phyloP scores from a whole-genome alignment of 2,113 vertebrate species.

The Nycticebus coucang region DNA sequence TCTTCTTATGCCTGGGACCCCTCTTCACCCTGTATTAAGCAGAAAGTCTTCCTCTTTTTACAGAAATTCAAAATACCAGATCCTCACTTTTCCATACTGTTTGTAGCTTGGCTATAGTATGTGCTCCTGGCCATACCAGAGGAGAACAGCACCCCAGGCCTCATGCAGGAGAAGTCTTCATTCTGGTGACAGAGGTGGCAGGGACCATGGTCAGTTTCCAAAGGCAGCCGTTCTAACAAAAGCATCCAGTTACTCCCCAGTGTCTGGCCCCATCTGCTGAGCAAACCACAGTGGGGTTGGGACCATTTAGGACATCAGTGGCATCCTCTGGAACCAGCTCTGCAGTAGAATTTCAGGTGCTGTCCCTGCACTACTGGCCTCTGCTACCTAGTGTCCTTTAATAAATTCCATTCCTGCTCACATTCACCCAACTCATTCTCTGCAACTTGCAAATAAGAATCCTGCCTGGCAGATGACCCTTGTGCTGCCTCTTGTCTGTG shows the following conservation, averaged over 20 bases:
- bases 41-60: not conserved
- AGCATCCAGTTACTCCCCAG: not conserved
- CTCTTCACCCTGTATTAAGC: not conserved
- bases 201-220: not conserved
- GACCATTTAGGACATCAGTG: too few species aligned
- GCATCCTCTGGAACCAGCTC: not conserved
- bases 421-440: not conserved
- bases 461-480: too few species aligned
- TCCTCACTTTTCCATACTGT: not conserved
- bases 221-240: not conserved
- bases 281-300: not conserved
- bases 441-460: not conserved
- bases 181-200: fast-evolving
- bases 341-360: not conserved
- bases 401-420: not conserved
- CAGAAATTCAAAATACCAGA: not conserved
- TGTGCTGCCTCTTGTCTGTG: not conserved
- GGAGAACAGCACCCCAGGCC: not conserved
- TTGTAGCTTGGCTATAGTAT: not conserved
- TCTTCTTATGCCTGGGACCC: not conserved
- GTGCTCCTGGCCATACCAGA: fast-evolving
- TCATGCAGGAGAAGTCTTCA: not conserved
- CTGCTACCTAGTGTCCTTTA: not conserved
- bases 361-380: not conserved
- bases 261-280: not conserved